phyloP scores from a whole-genome alignment of 2,797 vertebrate genomes.

The Columba guinea region DNA sequence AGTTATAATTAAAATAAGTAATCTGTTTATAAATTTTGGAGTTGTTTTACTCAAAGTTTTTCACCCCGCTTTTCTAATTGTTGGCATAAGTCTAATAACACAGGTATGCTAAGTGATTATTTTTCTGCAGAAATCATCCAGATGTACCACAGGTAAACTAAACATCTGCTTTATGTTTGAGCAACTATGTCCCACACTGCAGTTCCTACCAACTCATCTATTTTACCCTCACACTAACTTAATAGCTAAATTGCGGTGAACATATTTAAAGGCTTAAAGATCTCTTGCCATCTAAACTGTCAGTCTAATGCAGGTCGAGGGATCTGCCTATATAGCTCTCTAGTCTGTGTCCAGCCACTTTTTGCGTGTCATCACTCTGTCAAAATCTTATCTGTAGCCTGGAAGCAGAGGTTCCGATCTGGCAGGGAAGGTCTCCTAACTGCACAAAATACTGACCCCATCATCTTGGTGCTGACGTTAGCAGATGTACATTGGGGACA shows the following conservation, averaged over 20 bases:
- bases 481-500: fast-evolving
- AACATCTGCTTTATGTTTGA: neutral
- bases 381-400: neutral
- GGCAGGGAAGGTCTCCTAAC: neutral
- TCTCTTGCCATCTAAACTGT: neutral
- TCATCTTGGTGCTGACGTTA: neutral
- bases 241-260: neutral
- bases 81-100: neutral
- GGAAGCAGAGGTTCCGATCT: neutral
- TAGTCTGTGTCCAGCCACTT: neutral
- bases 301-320: fast-evolving
- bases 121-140: neutral
- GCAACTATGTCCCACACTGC: neutral
- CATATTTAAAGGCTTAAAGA: neutral
- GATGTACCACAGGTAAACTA: neutral
- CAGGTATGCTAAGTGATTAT: neutral
- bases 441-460: too few species aligned
- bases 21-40: neutral
- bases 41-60: neutral
- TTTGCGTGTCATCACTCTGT: neutral
- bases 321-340: neutral
- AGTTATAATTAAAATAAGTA: neutral
- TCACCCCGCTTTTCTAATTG: neutral
- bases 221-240: neutral
- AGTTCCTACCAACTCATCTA: neutral